Conservation (phyloP, 2,113 vertebrate genomes). For the Rhea americana region DNA sequence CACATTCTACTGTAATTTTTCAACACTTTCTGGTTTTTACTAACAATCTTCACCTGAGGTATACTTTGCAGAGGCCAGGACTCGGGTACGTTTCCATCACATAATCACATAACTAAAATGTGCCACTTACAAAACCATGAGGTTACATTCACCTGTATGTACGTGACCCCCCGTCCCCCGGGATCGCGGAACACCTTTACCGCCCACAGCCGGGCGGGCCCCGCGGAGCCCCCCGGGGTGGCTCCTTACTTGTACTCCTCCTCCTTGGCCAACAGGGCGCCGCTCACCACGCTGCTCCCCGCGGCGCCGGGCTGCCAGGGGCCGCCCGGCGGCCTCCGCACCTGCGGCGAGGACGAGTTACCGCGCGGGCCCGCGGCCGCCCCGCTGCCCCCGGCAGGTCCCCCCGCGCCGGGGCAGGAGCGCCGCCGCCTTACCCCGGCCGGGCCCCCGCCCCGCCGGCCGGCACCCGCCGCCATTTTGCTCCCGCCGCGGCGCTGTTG, state of each 20-base stretch:
- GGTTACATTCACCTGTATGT: too few species aligned
- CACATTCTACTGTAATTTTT: not conserved
- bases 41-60: not conserved
- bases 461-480: conserved; percentile 51
- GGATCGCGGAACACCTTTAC: too few species aligned
- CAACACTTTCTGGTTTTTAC: not conserved
- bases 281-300: not conserved
- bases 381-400: not conserved
- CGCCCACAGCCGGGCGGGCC: too few species aligned
- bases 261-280: conserved; percentile 80
- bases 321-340: not conserved
- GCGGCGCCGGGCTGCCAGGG: not conserved
- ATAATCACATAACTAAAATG: not conserved
- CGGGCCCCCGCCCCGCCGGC: accelerated
- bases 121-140: too few species aligned
- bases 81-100: accelerated
- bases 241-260: conserved; percentile 86
- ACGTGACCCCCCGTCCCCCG: too few species aligned
- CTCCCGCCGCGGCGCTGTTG: not conserved
- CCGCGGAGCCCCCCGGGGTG: not conserved
- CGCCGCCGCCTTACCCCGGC: not conserved
- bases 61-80: not conserved
- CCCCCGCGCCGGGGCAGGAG: not conserved
- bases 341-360: not conserved
- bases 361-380: not conserved